Percentiles rank a stretch among this genome's conserved stretches.
These are phyloP conservation scores for Actinia tenebrosa DNA, from an alignment of 64 coral and sea anemone genomes.

Conservation along the genomic window DNA sequence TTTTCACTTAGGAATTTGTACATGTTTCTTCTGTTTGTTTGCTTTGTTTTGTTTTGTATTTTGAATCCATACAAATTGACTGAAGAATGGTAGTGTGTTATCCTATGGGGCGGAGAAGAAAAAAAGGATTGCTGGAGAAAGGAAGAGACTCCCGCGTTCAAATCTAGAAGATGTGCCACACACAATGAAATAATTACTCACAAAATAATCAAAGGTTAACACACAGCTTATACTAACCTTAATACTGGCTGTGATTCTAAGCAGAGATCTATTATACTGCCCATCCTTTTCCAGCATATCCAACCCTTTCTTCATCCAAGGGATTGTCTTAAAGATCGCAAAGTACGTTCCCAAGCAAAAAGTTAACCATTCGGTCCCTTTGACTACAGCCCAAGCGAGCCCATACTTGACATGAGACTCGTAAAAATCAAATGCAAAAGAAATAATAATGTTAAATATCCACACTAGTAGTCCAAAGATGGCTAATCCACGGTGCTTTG, in stretches of 20 bases:
- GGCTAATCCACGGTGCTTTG: constrained; percentile 10
- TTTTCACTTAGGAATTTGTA: too few relatives aligned
- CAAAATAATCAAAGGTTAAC: too few relatives aligned
- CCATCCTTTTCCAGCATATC: constrained; percentile 19
- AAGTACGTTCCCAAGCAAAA: constrained; percentile 27
- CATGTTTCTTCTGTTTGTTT: too few relatives aligned
- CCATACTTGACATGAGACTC: constrained; percentile 41
- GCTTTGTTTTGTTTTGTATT: too few relatives aligned
- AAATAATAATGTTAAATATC: constrained; percentile 20
- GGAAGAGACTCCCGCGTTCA: too few relatives aligned
- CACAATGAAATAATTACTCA: too few relatives aligned
- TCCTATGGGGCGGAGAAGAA: too few relatives aligned
- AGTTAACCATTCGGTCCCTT: constrained; percentile 16
- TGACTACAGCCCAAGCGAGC: constrained; percentile 29
- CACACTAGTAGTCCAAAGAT: constrained; percentile 29
- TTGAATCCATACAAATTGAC: too few relatives aligned
- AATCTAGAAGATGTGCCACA: too few relatives aligned
- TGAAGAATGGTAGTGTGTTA: too few relatives aligned
- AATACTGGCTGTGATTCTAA: neutral
- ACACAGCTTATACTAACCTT: constrained; percentile 14
- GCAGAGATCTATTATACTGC: constrained; percentile 26
- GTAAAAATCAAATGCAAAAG: constrained; percentile 31
- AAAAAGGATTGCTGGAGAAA: too few relatives aligned
- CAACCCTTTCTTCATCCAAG: constrained; percentile 38
- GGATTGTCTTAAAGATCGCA: constrained; percentile 28